Evolutionary conservation across 2,888 invertebrate genomes (phyloP).

Genomic region (Drosophila testacea): DNA sequence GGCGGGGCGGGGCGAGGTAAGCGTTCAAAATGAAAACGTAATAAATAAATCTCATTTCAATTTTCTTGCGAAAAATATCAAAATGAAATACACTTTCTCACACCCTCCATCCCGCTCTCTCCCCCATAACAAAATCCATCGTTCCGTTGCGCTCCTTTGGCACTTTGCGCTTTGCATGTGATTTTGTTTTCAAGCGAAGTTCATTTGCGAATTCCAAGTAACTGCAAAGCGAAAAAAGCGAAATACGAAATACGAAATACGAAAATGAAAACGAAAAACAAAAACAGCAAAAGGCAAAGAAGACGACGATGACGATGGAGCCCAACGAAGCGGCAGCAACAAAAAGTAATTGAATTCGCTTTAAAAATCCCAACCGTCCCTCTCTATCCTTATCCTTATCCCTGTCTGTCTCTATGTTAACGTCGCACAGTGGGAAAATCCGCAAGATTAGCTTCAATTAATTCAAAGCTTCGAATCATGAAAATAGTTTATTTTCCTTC

Average conservation of each 20-base stretch:
- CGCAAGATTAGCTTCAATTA: no score
- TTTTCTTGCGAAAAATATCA: conserved; percentile 78
- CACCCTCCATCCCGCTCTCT: conserved; percentile 1
- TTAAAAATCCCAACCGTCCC: conserved; percentile 68
- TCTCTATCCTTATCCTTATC: conserved; percentile 16
- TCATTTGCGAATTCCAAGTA: conserved; percentile 80
- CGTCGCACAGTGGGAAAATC: conserved; percentile 6
- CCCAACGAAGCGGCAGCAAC: conserved; percentile 52
- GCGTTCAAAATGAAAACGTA: conserved; percentile 62
- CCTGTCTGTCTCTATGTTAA: conserved; percentile 17
- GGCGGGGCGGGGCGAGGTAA: neutral
- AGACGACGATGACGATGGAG: conserved; percentile 13
- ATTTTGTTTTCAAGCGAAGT: conserved; percentile 81
- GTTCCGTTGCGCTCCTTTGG: conserved; percentile 65
- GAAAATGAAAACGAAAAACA: conserved; percentile 37
- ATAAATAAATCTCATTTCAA: conserved; percentile 81
- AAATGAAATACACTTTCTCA: conserved; percentile 78
- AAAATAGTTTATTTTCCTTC: no score
- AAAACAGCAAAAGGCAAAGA: conserved; percentile 15
- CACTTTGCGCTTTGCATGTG: conserved; percentile 74
- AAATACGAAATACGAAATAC: conserved; percentile 33
- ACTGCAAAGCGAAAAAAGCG: conserved; percentile 59
- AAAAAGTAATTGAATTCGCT: conserved; percentile 80
- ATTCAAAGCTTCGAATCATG: no score
- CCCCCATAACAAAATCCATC: conserved; percentile 27